Conservation (phyloP, 2,888 invertebrate genomes). For the Mycalesis mineus region DNA sequence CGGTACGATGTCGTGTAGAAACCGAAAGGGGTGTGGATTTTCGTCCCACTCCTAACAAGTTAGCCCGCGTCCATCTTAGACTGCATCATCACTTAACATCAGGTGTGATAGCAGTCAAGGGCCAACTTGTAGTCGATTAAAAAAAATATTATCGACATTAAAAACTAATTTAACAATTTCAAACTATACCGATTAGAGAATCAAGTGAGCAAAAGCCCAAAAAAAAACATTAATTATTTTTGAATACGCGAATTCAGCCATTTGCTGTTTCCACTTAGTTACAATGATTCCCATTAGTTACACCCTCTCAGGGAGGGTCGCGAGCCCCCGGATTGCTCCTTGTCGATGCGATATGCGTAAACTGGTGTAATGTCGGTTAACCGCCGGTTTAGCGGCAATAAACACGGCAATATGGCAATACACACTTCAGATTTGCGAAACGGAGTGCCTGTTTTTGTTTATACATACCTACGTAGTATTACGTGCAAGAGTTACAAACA, state of each 20-base stretch:
- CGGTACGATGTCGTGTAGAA: too few species aligned
- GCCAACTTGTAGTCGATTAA: too few species aligned
- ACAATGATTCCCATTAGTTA: conserved; percentile 11
- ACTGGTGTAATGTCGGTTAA: conserved; percentile 12
- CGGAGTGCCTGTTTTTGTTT: not conserved
- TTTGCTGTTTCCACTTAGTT: conserved; percentile 5
- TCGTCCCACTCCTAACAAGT: too few species aligned
- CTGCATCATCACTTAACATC: too few species aligned
- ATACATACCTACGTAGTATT: not conserved
- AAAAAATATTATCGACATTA: too few species aligned
- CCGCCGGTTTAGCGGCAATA: conserved; percentile 7
- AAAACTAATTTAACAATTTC: too few species aligned
- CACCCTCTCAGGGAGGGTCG: conserved; percentile 12
- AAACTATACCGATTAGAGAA: too few species aligned
- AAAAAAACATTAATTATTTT: not conserved
- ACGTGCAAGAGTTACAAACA: not conserved
- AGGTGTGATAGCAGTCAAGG: too few species aligned
- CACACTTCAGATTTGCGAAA: not conserved
- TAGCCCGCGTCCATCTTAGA: too few species aligned
- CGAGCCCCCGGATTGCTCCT: conserved; percentile 11
- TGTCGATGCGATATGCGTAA: conserved; percentile 18
- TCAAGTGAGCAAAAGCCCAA: not conserved
- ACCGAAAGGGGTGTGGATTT: too few species aligned
- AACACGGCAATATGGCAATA: not conserved
- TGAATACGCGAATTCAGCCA: not conserved